A percentile compares a stretch with the other conserved stretches of the same genome.
Evolutionary conservation across 2,113 vertebrate species (phyloP).

Genomic region (Nerophis ophidion): DNA sequence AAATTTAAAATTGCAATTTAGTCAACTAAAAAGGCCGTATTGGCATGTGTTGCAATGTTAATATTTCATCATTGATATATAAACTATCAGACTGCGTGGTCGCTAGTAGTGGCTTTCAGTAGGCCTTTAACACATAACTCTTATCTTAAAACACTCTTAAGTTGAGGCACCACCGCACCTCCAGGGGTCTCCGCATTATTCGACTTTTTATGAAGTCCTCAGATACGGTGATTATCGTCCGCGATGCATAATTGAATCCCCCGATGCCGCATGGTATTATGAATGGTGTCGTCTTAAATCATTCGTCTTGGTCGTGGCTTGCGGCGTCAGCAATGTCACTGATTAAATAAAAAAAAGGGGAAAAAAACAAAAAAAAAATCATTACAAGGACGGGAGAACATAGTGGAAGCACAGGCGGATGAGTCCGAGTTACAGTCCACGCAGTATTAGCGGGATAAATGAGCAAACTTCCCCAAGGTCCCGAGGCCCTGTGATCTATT

Average conservation of each 20-base stretch:
- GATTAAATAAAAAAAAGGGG: slow-evolving; percentile 1
- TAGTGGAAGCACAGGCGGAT: slow-evolving; percentile 25
- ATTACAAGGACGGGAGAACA: slow-evolving; percentile 22
- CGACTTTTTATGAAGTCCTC: background rate
- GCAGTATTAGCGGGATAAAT: slow-evolving; percentile 57
- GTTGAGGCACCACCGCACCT: too few relatives aligned
- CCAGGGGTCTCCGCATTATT: background rate
- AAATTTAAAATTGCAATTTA: too few relatives aligned
- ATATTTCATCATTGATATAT: too few relatives aligned
- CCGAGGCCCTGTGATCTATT: slow-evolving; percentile 56
- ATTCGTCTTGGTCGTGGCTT: slow-evolving; percentile 14
- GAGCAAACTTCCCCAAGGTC: slow-evolving; percentile 60
- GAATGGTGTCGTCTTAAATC: slow-evolving; percentile 18
- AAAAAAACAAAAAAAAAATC: slow-evolving; percentile 7
- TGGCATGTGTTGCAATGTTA: too few relatives aligned
- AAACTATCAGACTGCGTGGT: too few relatives aligned
- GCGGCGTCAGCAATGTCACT: slow-evolving; percentile 25
- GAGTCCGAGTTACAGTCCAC: slow-evolving; percentile 50
- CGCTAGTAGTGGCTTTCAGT: too few relatives aligned
- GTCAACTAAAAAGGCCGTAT: too few relatives aligned
- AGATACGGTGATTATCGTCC: slow-evolving; percentile 9
- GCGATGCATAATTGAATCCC: slow-evolving; percentile 18
- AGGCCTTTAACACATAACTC: too few relatives aligned
- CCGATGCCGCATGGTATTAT: slow-evolving; percentile 8
- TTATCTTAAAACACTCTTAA: too few relatives aligned